These are phyloP conservation scores for Balaenoptera acutorostrata DNA, from an alignment of 2,113 vertebrate species.

Conservation along the genomic window DNA sequence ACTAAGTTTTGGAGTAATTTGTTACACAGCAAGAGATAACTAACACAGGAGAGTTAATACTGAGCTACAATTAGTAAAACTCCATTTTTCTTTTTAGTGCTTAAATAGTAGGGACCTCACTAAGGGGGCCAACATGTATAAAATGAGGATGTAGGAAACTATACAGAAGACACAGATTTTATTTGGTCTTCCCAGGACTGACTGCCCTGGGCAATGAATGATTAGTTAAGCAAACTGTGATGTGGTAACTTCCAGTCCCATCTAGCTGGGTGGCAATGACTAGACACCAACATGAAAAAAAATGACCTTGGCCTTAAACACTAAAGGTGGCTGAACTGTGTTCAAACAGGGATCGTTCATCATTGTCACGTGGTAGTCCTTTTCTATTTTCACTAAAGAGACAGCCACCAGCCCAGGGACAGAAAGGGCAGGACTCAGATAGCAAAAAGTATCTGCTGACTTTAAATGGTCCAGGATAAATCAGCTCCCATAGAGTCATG, in stretches of 20 bases:
- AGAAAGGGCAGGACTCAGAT: conserved; percentile 3
- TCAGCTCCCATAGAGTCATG: neutral
- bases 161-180: neutral
- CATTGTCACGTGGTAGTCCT: neutral
- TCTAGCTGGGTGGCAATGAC: neutral
- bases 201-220: neutral
- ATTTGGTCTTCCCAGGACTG: neutral
- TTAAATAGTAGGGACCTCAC: neutral
- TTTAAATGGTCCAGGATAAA: conserved; percentile 50
- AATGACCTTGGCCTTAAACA: neutral
- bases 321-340: neutral
- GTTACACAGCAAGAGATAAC: neutral
- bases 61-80: neutral
- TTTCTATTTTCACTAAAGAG: conserved; percentile 34
- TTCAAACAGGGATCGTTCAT: neutral
- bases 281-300: neutral
- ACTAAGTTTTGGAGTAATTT: neutral
- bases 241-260: neutral
- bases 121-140: neutral
- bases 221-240: neutral
- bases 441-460: conserved; percentile 12
- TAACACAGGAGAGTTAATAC: neutral
- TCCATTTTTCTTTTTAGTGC: neutral
- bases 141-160: neutral
- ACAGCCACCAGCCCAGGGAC: neutral